A percentile compares a stretch with the other conserved stretches of the same genome.
phyloP scores from a whole-genome alignment of 2,797 vertebrate genomes.

The Melopsittacus undulatus region DNA sequence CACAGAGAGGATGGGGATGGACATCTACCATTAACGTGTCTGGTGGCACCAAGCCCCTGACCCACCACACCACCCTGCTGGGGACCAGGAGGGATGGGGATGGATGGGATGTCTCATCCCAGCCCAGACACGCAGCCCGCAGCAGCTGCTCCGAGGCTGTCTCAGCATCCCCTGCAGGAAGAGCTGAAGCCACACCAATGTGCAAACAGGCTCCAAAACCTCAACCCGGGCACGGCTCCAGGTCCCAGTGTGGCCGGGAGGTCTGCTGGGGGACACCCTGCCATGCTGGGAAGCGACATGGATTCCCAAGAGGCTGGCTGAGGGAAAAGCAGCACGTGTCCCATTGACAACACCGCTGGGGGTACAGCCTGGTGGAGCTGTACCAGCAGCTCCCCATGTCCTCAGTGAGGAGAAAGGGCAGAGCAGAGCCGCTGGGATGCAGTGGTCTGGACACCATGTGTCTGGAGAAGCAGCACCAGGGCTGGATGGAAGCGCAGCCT shows the following conservation, averaged over 20 bases:
- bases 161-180: neutral
- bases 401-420: neutral
- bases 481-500: neutral
- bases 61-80: neutral
- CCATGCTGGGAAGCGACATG: accelerated
- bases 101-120: neutral
- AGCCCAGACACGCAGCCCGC: neutral
- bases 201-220: slow-evolving; percentile 19
- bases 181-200: neutral
- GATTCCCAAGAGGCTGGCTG: neutral
- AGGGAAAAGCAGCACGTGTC: neutral
- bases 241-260: neutral
- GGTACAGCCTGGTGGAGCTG: neutral
- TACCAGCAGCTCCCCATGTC: neutral
- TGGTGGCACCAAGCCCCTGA: neutral
- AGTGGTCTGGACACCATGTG: neutral
- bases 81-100: accelerated
- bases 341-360: neutral
- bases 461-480: neutral
- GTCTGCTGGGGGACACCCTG: neutral
- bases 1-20: neutral
- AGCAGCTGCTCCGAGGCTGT: neutral
- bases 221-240: slow-evolving; percentile 24
- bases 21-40: neutral
- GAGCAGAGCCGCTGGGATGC: accelerated